Base-by-base conservation (phyloP, 1,140 invertebrate species). In the Delia radicum region DNA sequence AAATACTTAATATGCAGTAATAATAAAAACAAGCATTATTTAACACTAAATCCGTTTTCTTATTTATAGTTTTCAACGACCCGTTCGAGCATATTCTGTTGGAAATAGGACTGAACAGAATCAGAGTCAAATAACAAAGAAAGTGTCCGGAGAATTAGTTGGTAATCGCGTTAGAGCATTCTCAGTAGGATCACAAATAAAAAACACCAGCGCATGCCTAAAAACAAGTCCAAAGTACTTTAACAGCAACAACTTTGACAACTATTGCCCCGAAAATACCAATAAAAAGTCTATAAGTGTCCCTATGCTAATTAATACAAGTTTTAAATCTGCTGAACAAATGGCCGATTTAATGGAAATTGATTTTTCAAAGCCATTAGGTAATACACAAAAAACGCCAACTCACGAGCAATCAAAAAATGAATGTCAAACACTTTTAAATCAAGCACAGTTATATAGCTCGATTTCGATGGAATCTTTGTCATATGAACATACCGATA, bases 321-420 rank as follows among this genome's bases (percentile, higher is more conserved):
- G 89, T 48, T 90, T 90, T 76, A 89, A 89, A 78, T 91, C 90
- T 21, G 87, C 89, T 21, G 91, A 91, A 73, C 89, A 90, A 0
- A 92, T 92, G 87, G 92, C 92, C 73, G 92, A 94, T 86, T 88
- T 94, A 48, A 94, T 94, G 92, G 93, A 94, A 85, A 89, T 94
- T 73, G 93, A 94, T 84, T 94, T 94, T 80, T 91, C 90, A 1
- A 88, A 88, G 79, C 69, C 77, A 29, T 10, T 18, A 31, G 42
- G 69, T n/a, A 61, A 15, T n/a, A 48, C n/a, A 62, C 37, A 48
- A 37, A 28, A 21, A 21, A n/a, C n/a, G n/a, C 5, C 4, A 7
- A 21, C 18, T 21, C 5, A 21, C 7, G n/a, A 55, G 4, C 18
- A 55, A 55, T 8, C 18, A 6, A 55, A 55, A 55, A 24, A 1